phyloP scores from a whole-genome alignment of 2,113 vertebrate species.

The Muscicapa adusta region DNA sequence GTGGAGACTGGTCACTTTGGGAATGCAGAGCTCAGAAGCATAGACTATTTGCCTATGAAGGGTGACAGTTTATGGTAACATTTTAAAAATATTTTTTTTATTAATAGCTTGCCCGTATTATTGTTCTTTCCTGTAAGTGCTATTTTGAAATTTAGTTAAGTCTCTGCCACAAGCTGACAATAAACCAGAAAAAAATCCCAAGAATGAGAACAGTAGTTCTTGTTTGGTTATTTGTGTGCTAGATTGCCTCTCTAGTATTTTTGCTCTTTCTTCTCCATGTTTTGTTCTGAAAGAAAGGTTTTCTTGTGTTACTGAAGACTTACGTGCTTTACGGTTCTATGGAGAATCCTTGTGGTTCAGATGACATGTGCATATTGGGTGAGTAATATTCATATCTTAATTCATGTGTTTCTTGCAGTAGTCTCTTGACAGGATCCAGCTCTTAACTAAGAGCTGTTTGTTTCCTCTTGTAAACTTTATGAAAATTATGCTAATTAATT shows the following conservation, averaged over 20 bases:
- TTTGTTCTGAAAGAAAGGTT: neutral
- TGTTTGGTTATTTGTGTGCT: neutral
- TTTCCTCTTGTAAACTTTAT: neutral
- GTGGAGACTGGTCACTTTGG: neutral
- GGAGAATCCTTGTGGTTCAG: neutral
- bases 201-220: neutral
- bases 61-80: neutral
- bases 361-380: neutral
- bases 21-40: neutral
- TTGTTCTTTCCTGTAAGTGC: neutral
- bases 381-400: neutral
- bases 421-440: neutral
- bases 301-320: neutral
- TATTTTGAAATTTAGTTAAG: neutral
- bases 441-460: neutral
- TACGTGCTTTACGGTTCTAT: neutral
- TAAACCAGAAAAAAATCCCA: neutral
- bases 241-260: neutral
- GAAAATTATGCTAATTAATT: slow-evolving; percentile 11
- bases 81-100: neutral
- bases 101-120: neutral
- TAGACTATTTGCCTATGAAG: neutral
- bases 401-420: neutral
- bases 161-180: neutral
- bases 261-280: neutral